Evolutionary conservation across 2,113 vertebrate species (phyloP).

Genomic region (Oplegnathus fasciatus): DNA sequence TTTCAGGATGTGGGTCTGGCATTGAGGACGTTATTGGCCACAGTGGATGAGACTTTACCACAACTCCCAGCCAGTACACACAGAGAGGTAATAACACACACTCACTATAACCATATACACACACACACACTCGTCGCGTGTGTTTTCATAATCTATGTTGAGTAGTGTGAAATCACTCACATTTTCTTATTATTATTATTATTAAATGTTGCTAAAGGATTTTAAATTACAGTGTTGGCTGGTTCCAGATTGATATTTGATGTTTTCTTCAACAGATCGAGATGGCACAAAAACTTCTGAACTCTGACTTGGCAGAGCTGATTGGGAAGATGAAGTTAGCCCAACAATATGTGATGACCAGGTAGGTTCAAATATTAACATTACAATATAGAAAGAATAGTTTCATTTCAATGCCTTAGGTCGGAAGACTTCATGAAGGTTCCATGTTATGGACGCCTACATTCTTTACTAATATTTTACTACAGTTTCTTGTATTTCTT

Average conservation of each 20-base stretch:
- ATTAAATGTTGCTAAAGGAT: neutral
- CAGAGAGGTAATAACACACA: slow-evolving; percentile 90
- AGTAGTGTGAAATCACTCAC: neutral
- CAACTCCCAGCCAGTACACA: slow-evolving; percentile 94
- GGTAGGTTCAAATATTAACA: slow-evolving; percentile 47
- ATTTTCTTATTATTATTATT: neutral
- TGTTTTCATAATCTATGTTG: neutral
- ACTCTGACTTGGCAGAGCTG: slow-evolving; percentile 96
- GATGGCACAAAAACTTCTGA: slow-evolving; percentile 98
- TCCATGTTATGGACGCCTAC: neutral
- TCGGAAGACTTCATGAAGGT: neutral
- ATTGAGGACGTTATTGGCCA: slow-evolving; percentile 94
- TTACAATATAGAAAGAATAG: neutral
- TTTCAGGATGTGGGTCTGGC: slow-evolving; percentile 96
- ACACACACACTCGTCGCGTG: neutral
- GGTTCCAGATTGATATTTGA: neutral
- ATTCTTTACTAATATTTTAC: neutral
- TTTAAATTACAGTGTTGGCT: neutral
- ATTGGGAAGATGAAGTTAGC: slow-evolving; percentile 99
- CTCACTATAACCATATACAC: neutral
- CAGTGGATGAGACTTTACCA: slow-evolving; percentile 96
- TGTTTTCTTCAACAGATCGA: slow-evolving; percentile 87
- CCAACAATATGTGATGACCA: slow-evolving; percentile 93
- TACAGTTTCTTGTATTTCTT: neutral
- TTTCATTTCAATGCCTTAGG: neutral